Base-by-base conservation (phyloP, 2,113 vertebrate genomes). In the Elaphurus davidianus region DNA sequence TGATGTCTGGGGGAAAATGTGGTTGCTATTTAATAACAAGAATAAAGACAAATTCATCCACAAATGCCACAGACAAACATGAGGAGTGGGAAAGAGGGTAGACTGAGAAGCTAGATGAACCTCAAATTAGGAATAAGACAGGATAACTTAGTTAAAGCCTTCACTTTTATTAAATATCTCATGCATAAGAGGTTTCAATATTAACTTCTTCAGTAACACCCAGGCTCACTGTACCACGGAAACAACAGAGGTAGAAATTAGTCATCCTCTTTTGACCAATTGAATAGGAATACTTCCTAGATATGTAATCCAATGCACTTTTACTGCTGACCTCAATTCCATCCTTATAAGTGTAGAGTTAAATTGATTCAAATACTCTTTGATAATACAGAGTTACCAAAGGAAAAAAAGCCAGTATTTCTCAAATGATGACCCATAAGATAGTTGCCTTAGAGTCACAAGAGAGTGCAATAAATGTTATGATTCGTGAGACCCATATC, bases 11-110 rank as follows among this genome's bases (percentile, higher is more conserved):
- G 64, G 87, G 47, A 15, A 76, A 89, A 89, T 47, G 23, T 36
- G 71, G 60, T 64, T 30, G 90, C 62, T 90, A 33, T 95, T 97
- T 96, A 79, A 96, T 97, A 91, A 96, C 27, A 97, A 96, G 92
- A 92, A 13, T 52, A 50, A 64, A 87, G 52, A 60, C 40, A 95
- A 90, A 83, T 50, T 87, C 36, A 94, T 74, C 47, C 91, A 71
- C 33, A 60, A 87, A 83, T 67, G 45, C 45, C 87, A 55, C 2
- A 45, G 50, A 23, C 40, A 92, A 93, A 50, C 47, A 3, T 33
- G 25, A 97, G 16, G 60, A 13, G 50, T 60, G 9, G 36, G 17
- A 45, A 96, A 91, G 36, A 7, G 40, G 2, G 33, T 21, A 54
- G 43, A 79, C 14, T 71, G 89, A 82, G 54, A 45, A 90, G 27